Evolutionary conservation across 2,113 vertebrate genomes (phyloP), one percentile per base, ranked within the genome.

Genomic region (Tupaia chinensis): DNA sequence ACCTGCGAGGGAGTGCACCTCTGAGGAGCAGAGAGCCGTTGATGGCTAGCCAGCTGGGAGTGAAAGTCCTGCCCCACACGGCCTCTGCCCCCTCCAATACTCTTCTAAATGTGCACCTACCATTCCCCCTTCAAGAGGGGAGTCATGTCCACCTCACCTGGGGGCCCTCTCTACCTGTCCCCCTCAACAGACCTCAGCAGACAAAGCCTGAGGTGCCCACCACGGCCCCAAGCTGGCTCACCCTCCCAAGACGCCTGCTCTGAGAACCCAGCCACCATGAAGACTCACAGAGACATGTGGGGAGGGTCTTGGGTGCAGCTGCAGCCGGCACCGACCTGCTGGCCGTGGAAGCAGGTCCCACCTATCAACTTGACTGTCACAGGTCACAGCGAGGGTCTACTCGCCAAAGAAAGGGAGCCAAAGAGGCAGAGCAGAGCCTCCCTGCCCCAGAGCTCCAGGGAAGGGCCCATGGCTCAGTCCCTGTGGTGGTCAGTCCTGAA

Each of bases 181-280:
- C 7, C 23, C 2, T 32, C 56, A 17, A 22, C 14, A 44, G 73
- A 22, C 22, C 7, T 86, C 34, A 66, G 6, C 34, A 84, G 54
- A 69, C 15, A 27, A 0, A 7, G 7, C 0, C 1, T 5, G 14
- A 14, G 7, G 3, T 10, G 13, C n/a, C 29, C 58, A 15, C 12
- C 20, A 19, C 44, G 23, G 32, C 25, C 16, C 34, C 20, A 23
- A n/a, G 12, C 20, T 29, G 56, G 34, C 25, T 80, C 82, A 10
- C 58, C 23, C 9, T 19, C 74, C 70, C 27, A 69, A 29, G 19
- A 10, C 0, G 1, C 25, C 11, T 73, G 61, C 22, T 78, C 80
- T 78, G 44, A 44, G 20, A n/a, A 25, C 2, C 27, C 20, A 61
- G 70, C 15, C 11, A 1, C 63, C 54, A 10, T 61, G 56, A 77